A percentile compares a stretch with the other conserved stretches of the same genome.
Evolutionary conservation across 2,797 vertebrate species (phyloP).

Genomic region (Tenualosa ilisha): DNA sequence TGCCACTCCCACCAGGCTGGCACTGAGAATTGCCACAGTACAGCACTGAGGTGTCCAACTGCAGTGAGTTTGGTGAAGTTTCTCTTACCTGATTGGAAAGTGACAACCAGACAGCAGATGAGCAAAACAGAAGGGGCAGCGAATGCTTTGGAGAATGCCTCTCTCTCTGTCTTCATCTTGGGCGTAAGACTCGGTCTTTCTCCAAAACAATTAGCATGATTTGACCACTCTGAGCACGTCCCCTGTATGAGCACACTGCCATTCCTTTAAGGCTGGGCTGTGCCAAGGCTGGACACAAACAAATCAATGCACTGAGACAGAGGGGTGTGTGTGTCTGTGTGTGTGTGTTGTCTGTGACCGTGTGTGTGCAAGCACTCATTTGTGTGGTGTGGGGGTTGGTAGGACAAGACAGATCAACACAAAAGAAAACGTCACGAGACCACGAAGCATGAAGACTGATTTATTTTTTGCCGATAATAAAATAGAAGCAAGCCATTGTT

Average conservation of each 20-base stretch:
- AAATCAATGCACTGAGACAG: conserved; percentile 64
- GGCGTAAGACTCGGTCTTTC: conserved; percentile 77
- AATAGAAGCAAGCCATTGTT: background rate
- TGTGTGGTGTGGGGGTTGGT: conserved; percentile 14
- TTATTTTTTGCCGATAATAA: conserved; percentile 7
- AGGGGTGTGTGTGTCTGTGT: conserved; percentile 43
- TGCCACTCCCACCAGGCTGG: background rate
- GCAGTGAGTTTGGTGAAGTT: conserved; percentile 15
- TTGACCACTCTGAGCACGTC: conserved; percentile 84
- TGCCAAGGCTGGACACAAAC: conserved; percentile 74
- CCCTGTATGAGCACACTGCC: conserved; percentile 78
- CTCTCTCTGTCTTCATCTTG: conserved; percentile 89
- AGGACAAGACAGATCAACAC: conserved; percentile 23
- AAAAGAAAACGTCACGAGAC: conserved; percentile 8
- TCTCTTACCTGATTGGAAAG: conserved; percentile 80
- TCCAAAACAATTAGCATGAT: conserved; percentile 81
- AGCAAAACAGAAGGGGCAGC: conserved; percentile 66
- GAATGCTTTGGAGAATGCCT: conserved; percentile 66
- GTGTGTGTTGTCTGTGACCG: conserved; percentile 23
- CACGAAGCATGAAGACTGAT: conserved; percentile 25
- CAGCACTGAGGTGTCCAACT: background rate
- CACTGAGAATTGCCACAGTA: background rate
- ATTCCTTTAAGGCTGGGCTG: conserved; percentile 68
- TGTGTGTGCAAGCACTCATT: background rate
- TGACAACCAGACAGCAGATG: conserved; percentile 71